A percentile compares a stretch with the other conserved stretches of the same genome.
Conservation (phyloP, 1,140 invertebrate genomes). For the Orchesella cincta region DNA sequence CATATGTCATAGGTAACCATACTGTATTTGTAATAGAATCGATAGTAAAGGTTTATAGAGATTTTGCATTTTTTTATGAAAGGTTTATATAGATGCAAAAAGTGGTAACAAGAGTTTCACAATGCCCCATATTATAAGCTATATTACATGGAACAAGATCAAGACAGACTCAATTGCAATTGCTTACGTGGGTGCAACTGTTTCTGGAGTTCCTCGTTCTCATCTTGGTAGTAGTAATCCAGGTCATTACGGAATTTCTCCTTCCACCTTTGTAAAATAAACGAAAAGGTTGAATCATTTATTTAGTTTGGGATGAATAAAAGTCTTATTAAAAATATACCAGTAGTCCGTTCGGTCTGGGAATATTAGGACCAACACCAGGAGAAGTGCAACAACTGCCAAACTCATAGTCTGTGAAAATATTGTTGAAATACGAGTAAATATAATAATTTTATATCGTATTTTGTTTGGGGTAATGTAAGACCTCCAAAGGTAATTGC, state of each 20-base stretch:
- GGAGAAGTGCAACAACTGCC: slow-evolving; percentile 10
- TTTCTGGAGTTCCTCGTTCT: slow-evolving; percentile 32
- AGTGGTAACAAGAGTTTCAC: too few relatives aligned
- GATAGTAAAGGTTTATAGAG: too few relatives aligned
- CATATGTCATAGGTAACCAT: slow-evolving; percentile 36
- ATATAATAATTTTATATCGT: neutral
- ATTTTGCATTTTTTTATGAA: too few relatives aligned
- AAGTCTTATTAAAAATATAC: too few relatives aligned
- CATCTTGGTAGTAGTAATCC: slow-evolving; percentile 33
- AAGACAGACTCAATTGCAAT: neutral
- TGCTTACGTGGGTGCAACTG: slow-evolving; percentile 32
- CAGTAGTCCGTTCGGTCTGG: slow-evolving; percentile 22
- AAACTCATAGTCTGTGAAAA: slow-evolving; percentile 26
- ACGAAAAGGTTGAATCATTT: too few relatives aligned
- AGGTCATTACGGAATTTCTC: slow-evolving; percentile 42
- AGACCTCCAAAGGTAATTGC: too few relatives aligned
- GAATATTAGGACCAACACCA: neutral
- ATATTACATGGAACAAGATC: too few relatives aligned
- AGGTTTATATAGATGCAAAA: neutral
- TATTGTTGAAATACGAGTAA: neutral
- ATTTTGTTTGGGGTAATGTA: slow-evolving; percentile 3
- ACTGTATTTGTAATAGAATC: slow-evolving; percentile 29
- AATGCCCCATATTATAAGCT: neutral
- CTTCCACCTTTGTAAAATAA: slow-evolving; percentile 34
- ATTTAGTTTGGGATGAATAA: too few relatives aligned